These are phyloP conservation scores for Hermaeophaga mercurialis DNA, from an alignment of 2,888 invertebrate genomes.

Conservation along the genomic window DNA sequence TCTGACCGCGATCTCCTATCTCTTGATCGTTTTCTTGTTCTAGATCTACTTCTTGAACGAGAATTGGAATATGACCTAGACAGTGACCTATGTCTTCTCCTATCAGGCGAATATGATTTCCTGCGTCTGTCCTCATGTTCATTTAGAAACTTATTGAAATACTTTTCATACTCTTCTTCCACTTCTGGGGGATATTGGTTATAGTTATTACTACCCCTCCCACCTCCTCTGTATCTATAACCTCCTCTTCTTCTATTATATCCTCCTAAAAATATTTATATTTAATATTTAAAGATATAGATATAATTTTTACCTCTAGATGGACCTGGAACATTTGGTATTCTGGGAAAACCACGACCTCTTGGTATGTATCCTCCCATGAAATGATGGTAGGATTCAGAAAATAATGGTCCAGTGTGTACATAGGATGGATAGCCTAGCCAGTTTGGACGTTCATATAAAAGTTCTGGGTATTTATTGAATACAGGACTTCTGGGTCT, in stretches of 20 bases:
- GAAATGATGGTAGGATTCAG: constrained; percentile 21
- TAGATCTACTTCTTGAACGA: constrained; percentile 38
- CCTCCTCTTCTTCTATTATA: constrained; percentile 37
- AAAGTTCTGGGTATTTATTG: constrained; percentile 34
- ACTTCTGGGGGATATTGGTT: constrained; percentile 44
- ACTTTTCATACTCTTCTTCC: constrained; percentile 62
- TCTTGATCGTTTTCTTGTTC: constrained; percentile 38
- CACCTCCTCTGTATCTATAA: constrained; percentile 50
- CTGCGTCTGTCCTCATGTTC: constrained; percentile 44
- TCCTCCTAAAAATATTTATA: constrained; percentile 21
- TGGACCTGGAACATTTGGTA: constrained; percentile 39
- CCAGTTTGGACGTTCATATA: constrained; percentile 39
- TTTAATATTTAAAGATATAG: background rate
- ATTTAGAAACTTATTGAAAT: constrained; percentile 66
- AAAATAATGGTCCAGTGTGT: constrained; percentile 29
- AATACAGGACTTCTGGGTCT: constrained; percentile 26
- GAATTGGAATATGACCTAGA: constrained; percentile 32
- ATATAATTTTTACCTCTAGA: constrained; percentile 43
- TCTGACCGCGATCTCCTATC: constrained; percentile 47
- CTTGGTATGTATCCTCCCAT: constrained; percentile 29
- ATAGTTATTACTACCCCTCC: constrained; percentile 37
- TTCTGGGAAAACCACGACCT: constrained; percentile 41
- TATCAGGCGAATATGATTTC: constrained; percentile 18
- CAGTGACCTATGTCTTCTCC: constrained; percentile 9
- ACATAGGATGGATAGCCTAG: constrained; percentile 28